Conservation (phyloP, 2,888 invertebrate species). For the Acleris sparsana region DNA sequence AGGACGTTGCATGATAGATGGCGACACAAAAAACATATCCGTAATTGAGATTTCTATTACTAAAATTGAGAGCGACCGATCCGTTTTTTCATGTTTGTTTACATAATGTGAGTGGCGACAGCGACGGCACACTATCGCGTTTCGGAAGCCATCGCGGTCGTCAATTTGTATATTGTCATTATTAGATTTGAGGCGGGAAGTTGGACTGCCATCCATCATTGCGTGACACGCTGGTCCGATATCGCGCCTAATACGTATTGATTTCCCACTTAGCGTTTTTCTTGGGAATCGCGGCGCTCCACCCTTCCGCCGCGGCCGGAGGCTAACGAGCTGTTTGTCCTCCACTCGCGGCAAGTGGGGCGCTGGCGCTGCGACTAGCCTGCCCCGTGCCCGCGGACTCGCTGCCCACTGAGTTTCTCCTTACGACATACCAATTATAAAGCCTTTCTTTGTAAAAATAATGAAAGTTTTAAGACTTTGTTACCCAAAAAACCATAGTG, state of each 20-base stretch:
- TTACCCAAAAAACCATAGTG: too few species aligned
- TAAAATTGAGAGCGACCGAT: conserved; percentile 77
- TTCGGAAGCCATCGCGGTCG: conserved; percentile 77
- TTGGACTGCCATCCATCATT: conserved; percentile 81
- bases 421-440: conserved; percentile 6
- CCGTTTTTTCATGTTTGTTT: conserved; percentile 75
- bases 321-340: conserved; percentile 83
- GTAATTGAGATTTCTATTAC: conserved; percentile 83
- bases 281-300: conserved; percentile 79
- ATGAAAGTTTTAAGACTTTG: background rate
- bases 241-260: conserved; percentile 83
- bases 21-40: conserved; percentile 76
- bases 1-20: conserved; percentile 78
- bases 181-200: conserved; percentile 78
- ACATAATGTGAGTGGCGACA: conserved; percentile 78
- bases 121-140: conserved; percentile 71
- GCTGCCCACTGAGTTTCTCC: conserved; percentile 19
- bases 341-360: conserved; percentile 69
- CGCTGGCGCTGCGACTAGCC: conserved; percentile 50
- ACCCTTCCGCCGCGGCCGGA: conserved; percentile 75
- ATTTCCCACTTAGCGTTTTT: conserved; percentile 83
- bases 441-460: background rate
- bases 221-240: conserved; percentile 80
- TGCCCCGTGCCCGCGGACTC: conserved; percentile 1
- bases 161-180: conserved; percentile 84